Base-by-base conservation (phyloP, 2,797 vertebrate species). In the Champsocephalus esox region DNA sequence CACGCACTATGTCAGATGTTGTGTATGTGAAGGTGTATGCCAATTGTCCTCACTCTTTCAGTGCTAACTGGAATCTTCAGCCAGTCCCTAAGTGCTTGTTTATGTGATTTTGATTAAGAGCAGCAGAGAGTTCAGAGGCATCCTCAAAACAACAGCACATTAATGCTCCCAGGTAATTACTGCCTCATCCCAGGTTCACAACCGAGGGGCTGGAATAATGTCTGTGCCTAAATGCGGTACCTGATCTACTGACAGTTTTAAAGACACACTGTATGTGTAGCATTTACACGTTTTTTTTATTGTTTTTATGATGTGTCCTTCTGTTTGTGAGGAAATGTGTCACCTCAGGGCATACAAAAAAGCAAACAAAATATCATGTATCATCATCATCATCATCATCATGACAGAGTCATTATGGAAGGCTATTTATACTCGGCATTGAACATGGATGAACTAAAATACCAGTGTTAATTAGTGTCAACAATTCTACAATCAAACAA, bases 71-170 rank as follows among this genome's bases (percentile, higher is more conserved):
- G 86, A 77, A 83, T 88, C 83, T 83, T 79, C 65, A 72, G 59
- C 60, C 69, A 50, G 74, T 80, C 77, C 83, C 80, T 49, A 32
- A 81, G 81, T 85, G 83, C 66, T 78, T 86, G 74, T 89, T 90
- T 83, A 87, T 88, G 84, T 86, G 77, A 87, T 89, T 86, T 87
- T 89, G 85, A 91, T 89, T 80, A 88, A 87, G 81, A 81, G 72
- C 54, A 62, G 80, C 64, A 51, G 75, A 68, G 60, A 77, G 77
- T 81, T 85, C 66, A 72, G 64, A 82, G 62, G 70, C 56, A 32
- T 61, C 68, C 12, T 73, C 66, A 68, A 66, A 77, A 72, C 66
- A 70, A 57, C 82, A 73, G 11, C 77, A 61, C 52, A 73, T 70
- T 75, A 81, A 80, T 69, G 75, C 62, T 69, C 34, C 21, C 54